Conservation (phyloP, 1,140 invertebrate genomes). For the Alviniconcha marisindica region DNA sequence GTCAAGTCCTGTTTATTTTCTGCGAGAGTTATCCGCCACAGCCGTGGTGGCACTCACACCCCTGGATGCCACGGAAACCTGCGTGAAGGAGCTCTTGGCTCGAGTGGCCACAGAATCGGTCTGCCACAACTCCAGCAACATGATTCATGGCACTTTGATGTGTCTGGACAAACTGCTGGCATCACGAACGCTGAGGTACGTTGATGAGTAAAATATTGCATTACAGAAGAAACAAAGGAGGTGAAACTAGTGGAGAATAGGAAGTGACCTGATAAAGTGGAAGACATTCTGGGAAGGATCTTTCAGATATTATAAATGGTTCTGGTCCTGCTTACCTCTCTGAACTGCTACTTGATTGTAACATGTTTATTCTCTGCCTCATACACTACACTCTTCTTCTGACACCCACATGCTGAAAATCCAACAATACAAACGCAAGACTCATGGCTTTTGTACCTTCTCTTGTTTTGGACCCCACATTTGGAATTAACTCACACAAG, state of each 20-base stretch:
- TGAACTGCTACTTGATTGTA: no score
- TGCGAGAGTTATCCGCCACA: constrained; percentile 66
- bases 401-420: no score
- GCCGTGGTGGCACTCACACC: constrained; percentile 61
- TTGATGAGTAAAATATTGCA: no score
- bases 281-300: background rate
- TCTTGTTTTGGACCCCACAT: no score
- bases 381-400: no score
- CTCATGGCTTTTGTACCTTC: no score
- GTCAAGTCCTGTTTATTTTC: constrained; percentile 63
- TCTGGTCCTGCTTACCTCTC: background rate
- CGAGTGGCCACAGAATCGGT: background rate
- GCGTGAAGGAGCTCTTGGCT: constrained; percentile 37
- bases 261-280: no score
- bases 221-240: no score
- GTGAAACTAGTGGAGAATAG: no score
- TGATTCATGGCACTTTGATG: constrained; percentile 46
- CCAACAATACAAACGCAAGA: no score
- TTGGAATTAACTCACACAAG: no score
- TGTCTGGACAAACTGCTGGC: constrained; percentile 50
- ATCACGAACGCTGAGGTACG: constrained; percentile 37
- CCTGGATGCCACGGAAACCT: constrained; percentile 42
- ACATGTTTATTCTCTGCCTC: no score
- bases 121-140: constrained; percentile 25
- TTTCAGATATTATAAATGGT: background rate